Conservation (phyloP, 2,797 vertebrate species). For the Gallinago stenura region DNA sequence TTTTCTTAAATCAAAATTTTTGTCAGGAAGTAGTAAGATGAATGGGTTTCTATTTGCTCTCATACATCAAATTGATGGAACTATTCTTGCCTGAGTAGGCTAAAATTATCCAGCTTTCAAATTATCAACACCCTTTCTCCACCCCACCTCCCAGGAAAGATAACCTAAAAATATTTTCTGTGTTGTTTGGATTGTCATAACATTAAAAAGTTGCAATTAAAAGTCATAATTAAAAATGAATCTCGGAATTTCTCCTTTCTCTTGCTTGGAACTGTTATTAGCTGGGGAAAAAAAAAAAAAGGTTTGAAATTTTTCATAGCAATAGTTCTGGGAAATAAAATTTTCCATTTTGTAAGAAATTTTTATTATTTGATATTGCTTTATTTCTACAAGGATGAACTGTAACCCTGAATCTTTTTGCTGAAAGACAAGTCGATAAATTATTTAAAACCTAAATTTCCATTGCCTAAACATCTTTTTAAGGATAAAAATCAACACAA, state of each 20-base stretch:
- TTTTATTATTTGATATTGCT: accelerated
- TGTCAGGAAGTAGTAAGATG: neutral
- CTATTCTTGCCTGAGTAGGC: neutral
- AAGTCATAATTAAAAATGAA: neutral
- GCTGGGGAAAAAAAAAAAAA: neutral
- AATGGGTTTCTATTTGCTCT: neutral
- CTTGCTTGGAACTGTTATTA: neutral
- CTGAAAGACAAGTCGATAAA: neutral
- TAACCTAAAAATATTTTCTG: too few species aligned
- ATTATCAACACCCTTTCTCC: neutral
- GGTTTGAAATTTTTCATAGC: neutral
- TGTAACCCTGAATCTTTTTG: neutral
- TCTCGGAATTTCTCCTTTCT: neutral
- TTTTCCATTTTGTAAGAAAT: neutral
- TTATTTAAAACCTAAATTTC: neutral
- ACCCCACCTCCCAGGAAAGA: neutral
- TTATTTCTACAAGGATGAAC: neutral
- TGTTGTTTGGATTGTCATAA: neutral
- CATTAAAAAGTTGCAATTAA: neutral
- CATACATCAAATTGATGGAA: neutral
- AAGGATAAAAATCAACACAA: neutral
- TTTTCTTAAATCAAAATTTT: neutral
- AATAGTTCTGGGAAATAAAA: neutral
- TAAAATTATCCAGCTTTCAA: neutral
- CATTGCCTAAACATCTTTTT: neutral